A percentile compares a stretch with the other conserved stretches of the same genome.
These are phyloP conservation scores for Nycticebus coucang DNA, from an alignment of 2,113 vertebrate species.

Conservation along the genomic window DNA sequence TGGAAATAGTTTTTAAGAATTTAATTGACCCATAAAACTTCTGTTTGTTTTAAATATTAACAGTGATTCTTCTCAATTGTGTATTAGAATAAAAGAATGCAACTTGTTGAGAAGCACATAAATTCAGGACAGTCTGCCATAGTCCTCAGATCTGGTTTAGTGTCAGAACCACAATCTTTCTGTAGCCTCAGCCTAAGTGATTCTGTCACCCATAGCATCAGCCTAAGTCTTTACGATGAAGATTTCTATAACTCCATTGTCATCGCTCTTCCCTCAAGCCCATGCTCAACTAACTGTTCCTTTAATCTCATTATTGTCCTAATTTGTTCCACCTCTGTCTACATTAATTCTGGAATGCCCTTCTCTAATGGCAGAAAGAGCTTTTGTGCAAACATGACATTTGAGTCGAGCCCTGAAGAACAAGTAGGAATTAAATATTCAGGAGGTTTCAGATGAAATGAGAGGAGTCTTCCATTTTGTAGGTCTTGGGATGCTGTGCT, in stretches of 20 bases:
- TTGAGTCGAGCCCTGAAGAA: neutral
- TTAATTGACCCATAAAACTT: neutral
- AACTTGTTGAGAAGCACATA: neutral
- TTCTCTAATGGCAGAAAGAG: neutral
- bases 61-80: neutral
- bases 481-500: neutral
- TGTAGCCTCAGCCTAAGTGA: neutral
- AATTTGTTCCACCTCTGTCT: neutral
- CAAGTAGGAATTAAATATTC: neutral
- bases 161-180: neutral
- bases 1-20: neutral
- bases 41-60: conserved; percentile 9
- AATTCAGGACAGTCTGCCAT: neutral
- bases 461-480: neutral
- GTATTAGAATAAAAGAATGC: neutral
- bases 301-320: neutral
- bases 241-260: neutral
- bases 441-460: neutral
- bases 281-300: neutral
- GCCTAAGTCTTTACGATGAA: neutral
- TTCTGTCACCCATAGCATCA: neutral
- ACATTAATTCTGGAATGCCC: neutral
- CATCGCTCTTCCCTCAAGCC: neutral
- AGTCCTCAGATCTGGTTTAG: neutral
- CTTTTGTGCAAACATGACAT: neutral